Conservation (phyloP, 2,888 invertebrate species). For the Spisula subtruncata region DNA sequence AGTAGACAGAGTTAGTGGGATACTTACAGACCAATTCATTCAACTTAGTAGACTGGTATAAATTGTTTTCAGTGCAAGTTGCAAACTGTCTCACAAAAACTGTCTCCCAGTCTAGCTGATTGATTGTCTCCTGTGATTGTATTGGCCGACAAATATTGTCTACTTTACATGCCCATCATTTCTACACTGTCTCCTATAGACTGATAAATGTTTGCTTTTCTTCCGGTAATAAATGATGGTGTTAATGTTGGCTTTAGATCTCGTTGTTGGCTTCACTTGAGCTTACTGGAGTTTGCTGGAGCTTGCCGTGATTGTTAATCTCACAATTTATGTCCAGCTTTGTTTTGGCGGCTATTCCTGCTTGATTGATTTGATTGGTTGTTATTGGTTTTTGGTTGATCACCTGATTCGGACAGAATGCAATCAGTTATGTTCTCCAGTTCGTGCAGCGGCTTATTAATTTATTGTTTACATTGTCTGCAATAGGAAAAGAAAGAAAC, state of each 20-base stretch:
- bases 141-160: background rate
- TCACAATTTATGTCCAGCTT: background rate
- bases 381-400: background rate
- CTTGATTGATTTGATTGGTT: background rate
- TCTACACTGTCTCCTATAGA: background rate
- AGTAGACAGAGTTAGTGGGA: background rate
- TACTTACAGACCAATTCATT: background rate
- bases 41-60: background rate
- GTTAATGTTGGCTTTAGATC: slow-evolving; percentile 18
- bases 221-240: slow-evolving; percentile 12
- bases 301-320: background rate
- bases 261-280: background rate
- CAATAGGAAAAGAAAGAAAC: too few species aligned
- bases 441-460: background rate
- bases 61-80: slow-evolving; percentile 7
- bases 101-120: background rate
- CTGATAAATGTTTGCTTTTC: slow-evolving; percentile 16
- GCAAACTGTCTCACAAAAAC: background rate
- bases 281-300: background rate
- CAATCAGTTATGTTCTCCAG: background rate
- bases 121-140: slow-evolving; percentile 2
- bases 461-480: background rate
- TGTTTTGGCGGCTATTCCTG: background rate
- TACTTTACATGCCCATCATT: slow-evolving; percentile 25
- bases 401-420: background rate